Evolutionary conservation across 2,113 vertebrate species (phyloP).

Genomic region (Myanophis thanlyinensis): DNA sequence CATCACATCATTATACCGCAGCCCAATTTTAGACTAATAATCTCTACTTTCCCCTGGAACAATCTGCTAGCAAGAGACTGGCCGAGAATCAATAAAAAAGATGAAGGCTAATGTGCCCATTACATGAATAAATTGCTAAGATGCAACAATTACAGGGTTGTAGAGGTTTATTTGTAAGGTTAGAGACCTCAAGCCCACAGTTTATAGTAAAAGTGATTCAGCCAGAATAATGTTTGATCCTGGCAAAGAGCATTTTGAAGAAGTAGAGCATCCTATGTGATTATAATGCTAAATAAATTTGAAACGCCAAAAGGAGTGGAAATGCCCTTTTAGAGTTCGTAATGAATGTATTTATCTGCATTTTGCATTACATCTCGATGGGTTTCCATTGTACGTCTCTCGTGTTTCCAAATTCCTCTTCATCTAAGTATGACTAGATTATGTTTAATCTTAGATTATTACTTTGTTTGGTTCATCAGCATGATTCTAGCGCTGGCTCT

Average conservation of each 20-base stretch:
- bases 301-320: not conserved
- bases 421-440: conserved; percentile 14
- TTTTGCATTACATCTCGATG: conserved; percentile 15
- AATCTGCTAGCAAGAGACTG: not conserved
- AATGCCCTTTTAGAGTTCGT: not conserved
- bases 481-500: not conserved
- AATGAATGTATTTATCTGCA: conserved; percentile 15
- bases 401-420: conserved; percentile 8
- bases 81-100: not conserved
- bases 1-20: not conserved
- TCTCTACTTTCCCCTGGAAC: conserved; percentile 13
- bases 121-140: not conserved
- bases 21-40: conserved; percentile 17
- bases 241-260: conserved; percentile 7
- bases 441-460: not conserved
- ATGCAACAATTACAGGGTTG: conserved; percentile 15
- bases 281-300: not conserved
- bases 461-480: not conserved
- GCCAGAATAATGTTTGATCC: not conserved
- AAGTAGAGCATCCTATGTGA: not conserved
- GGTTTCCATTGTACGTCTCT: not conserved
- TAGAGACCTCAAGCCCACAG: conserved; percentile 10
- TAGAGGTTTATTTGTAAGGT: not conserved
- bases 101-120: conserved; percentile 1
- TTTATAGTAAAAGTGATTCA: not conserved